Evolutionary conservation across 2,888 invertebrate genomes (phyloP), one percentile per base, ranked within the genome.

Genomic region (Meiosimyza platycephala): DNA sequence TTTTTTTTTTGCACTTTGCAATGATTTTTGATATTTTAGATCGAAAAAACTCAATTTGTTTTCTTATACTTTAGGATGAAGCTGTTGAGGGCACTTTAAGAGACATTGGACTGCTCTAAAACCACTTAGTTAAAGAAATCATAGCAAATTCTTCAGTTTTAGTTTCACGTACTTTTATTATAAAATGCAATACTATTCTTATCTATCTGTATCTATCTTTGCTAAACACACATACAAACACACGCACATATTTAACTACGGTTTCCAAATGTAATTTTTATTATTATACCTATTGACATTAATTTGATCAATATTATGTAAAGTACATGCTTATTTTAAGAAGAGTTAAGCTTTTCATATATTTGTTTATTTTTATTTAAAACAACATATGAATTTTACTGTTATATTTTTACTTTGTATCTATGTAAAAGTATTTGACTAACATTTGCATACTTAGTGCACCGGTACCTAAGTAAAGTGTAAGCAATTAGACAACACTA

Each of bases 31-130:
- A 72, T 62, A 72, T 70, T 40, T 52, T 66, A 18, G 69, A 54
- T 28, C 40, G 33, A 40, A 40, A 40, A 40, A 6, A 78, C 79
- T 78, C 76, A 78, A 74, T 77, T 77, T 78, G 75, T 78, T 78
- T 78, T 78, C 76, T 80, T 82, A 80, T 83, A 81, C 81, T 83
- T 83, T 90, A 94, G 96, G 96, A 97, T 89, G 97, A 97, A 92
- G 95, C 95, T 85, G 93, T 96, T 89, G 96, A 96, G 89, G 94
- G 94, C 86, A 95, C 96, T 87, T 93, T 97, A 87, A 93, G 94
- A 88, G 97, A 97, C 89, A 95, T 96, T 90, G 97, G 96, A 88
- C 93, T 97, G 86, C 93, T 95, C 88, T 96, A 93, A 63, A 70
- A 51, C 28, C n/a, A 69, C 33, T 22, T 59, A 63, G 5, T 68